phyloP scores from a whole-genome alignment of 35 echinoderm and acorn worm species.

The Acanthaster planci region DNA sequence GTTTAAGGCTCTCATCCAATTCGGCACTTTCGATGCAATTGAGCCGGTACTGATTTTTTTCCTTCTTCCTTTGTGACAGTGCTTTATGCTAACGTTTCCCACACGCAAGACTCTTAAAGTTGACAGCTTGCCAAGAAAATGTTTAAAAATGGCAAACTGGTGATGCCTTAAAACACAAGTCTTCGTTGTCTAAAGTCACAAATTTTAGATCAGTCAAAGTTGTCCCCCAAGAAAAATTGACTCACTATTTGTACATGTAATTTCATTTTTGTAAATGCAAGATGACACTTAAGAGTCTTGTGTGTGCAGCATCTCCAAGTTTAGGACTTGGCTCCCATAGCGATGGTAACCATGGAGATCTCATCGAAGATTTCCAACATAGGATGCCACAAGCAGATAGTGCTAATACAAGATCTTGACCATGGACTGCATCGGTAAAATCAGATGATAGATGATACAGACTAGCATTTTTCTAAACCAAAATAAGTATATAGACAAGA shows the following conservation, averaged over 20 bases:
- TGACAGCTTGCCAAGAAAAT: neutral
- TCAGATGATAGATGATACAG: too few species aligned
- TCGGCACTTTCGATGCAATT: neutral
- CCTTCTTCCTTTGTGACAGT: conserved; percentile 5
- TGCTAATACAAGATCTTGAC: neutral
- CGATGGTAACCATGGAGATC: neutral
- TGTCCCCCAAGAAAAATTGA: too few species aligned
- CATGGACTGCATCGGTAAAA: too few species aligned
- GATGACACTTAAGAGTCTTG: conserved; percentile 1
- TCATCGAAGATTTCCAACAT: neutral
- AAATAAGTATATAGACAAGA: too few species aligned
- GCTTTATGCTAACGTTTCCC: neutral
- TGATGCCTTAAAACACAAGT: too few species aligned
- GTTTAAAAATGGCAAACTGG: too few species aligned
- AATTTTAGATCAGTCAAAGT: too few species aligned
- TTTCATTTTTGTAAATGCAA: too few species aligned
- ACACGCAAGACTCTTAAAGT: neutral
- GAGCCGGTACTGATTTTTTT: conserved; percentile 19
- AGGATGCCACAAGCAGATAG: neutral
- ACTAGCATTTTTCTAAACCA: too few species aligned
- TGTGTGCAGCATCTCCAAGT: conserved; percentile 14
- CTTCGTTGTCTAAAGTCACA: too few species aligned
- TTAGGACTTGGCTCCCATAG: conserved; percentile 18
- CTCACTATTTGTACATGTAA: too few species aligned
- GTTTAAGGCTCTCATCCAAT: conserved; percentile 29